Evolutionary conservation across 2,888 invertebrate species (phyloP), one percentile per base, ranked within the genome.

Genomic region (Andrena trimmerana): DNA sequence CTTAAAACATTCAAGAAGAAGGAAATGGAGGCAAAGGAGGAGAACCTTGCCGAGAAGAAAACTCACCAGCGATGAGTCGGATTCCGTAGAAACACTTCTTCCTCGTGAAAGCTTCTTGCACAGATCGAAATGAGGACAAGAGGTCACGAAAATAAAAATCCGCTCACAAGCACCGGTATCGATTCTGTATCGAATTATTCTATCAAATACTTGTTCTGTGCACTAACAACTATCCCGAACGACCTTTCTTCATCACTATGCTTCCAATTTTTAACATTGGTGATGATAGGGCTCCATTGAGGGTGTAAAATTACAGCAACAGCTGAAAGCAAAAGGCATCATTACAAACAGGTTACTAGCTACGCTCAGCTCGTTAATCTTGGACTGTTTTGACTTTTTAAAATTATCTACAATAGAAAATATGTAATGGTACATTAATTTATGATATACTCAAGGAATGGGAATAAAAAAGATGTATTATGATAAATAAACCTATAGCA

Each of bases 51-150:
- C 29, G 24, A 24, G 6, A 31, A 10, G 63, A 54, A 36, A 69
- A 79, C 79, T 69, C 54, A 79, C 80, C 80, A 7, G 36, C 33
- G 80, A 63, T 27, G 57, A 78, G 36, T 36, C 20, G 24, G 27
- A 50, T 29, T 69, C 48, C 48, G 29, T 50, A 8, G 10, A 59
- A 57, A 69, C 27, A 24, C 33, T 31, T 36, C 52, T 6, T 48
- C 62, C 20, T n/a, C 33, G 10, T n/a, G 27, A 27, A 54, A 31
- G 31, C 27, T 29, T 57, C 54, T 50, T 20, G 29, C 2, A 6
- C 4, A 57, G 31, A 48, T 69, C 48, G 48, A 50, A 78, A 68
- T 48, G 4, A 16, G 33, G 62, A 63, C 20, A 27, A 36, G 8
- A 16, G 20, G 54, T 29, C 50, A 31, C 42, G 16, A 31, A 24